Conservation (phyloP, 2,113 vertebrate genomes). For the Solea senegalensis region DNA sequence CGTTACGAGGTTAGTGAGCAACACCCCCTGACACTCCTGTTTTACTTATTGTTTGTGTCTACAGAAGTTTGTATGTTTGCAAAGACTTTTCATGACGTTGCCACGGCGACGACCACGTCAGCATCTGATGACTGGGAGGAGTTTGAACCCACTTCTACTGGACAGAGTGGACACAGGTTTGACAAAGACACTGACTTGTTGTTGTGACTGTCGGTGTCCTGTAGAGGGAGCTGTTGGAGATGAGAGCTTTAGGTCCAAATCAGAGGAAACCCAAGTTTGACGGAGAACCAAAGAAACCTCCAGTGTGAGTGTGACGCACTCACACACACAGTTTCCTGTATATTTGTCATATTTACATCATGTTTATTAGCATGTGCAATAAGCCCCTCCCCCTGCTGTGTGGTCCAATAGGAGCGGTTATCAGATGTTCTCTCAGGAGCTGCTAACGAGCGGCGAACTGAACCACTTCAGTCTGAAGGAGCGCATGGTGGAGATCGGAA, state of each 20-base stretch:
- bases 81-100: no score
- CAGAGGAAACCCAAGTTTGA: conserved; percentile 84
- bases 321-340: neutral
- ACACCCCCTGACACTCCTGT: neutral
- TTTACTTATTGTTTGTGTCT: no score
- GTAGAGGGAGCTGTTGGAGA: conserved; percentile 83
- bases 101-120: no score
- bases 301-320: conserved; percentile 63
- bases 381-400: neutral
- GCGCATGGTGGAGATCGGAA: conserved; percentile 87
- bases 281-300: conserved; percentile 85
- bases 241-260: conserved; percentile 60
- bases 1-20: conserved; percentile 83
- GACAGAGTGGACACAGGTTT: no score
- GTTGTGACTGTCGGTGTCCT: conserved; percentile 34
- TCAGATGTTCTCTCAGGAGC: conserved; percentile 88
- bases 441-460: conserved; percentile 84
- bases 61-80: no score
- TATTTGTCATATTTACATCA: neutral
- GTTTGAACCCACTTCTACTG: no score
- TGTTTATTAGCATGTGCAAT: neutral
- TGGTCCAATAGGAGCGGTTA: conserved; percentile 81
- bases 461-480: conserved; percentile 86
- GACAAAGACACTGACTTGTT: neutral
- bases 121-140: no score